Evolutionary conservation across 2,797 vertebrate genomes (phyloP), one percentile per base, ranked within the genome.

Genomic region (Micropoecilia bifurca): DNA sequence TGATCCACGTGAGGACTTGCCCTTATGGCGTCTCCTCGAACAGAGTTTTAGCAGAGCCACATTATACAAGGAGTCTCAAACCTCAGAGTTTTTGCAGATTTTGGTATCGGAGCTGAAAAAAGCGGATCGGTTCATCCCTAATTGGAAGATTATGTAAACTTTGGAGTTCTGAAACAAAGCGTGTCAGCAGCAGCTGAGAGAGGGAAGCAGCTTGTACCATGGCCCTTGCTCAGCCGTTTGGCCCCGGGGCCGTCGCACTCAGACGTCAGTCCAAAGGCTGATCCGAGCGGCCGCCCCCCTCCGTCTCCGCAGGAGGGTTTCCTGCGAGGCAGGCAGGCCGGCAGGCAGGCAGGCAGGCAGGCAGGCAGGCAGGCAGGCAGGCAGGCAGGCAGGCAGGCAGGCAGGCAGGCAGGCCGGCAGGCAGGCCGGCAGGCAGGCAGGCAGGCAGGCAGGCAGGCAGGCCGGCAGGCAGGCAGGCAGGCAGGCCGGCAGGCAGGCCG

Each of bases 191-290:
- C 39, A 22, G 74, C 53, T 78, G 86, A 89, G 85, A 80, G 80
- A 79, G 48, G 68, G 79, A 78, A 74, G 82, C 83, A 73, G 81
- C 78, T 76, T 85, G 80, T 83, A 71, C 87, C 77, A 85, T 57
- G 28, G 13, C 81, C 83, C 86, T 90, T 90, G 88, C 79, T 92
- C 89, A 91, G 90, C 81, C 84, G 83, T 88, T 84, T 85, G 80
- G 69, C 86, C 87, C 77, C 79, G 47, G 90, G 89, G 89, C 88
- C 89, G 90, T 89, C 89, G 87, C 83, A 87, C 80, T 90, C 75
- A 73, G 80, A 68, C 6, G 39, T 18, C 33, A 66, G 61, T 66
- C 61, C 39, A 66, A 66, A 39, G 61, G 33, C 61, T 57, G 83
- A 81, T 90, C 84, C 78, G 74, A 85, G 81, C 87, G 0, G 50